A percentile compares a stretch with the other conserved stretches of the same genome.
phyloP scores from a whole-genome alignment of 2,113 vertebrate species.

The Tonatia bakeri region DNA sequence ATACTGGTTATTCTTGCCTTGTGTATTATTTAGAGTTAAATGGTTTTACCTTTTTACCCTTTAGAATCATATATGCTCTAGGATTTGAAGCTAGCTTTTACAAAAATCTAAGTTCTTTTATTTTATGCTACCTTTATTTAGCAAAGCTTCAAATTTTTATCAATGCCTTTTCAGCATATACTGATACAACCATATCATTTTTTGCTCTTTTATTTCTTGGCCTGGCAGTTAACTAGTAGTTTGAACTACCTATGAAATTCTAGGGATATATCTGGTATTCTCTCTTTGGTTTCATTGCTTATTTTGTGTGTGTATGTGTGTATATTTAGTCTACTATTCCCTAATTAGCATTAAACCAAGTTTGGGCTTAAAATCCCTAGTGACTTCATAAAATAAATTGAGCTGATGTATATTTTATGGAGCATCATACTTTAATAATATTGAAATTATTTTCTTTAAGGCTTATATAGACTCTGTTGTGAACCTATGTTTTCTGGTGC shows the following conservation, averaged over 20 bases:
- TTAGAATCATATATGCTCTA: background rate
- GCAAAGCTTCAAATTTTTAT: background rate
- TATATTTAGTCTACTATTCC: background rate
- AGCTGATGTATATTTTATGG: background rate
- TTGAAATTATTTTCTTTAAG: background rate
- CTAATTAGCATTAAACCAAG: background rate
- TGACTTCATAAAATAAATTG: background rate
- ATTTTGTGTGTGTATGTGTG: background rate
- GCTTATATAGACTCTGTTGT: background rate
- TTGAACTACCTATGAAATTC: background rate
- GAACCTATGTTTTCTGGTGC: background rate
- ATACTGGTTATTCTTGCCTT: background rate
- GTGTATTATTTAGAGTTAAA: background rate
- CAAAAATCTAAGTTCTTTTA: background rate
- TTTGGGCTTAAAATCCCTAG: background rate
- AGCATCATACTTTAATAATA: background rate
- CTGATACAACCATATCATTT: background rate
- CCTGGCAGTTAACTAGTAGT: background rate
- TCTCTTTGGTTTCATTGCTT: background rate
- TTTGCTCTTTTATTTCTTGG: background rate
- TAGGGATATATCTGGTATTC: background rate
- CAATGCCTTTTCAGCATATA: background rate
- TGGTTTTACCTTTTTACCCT: background rate
- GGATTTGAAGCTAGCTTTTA: background rate
- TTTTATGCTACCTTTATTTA: background rate